Conservation (phyloP, 2,888 invertebrate genomes). For the Diarsia dahlii region DNA sequence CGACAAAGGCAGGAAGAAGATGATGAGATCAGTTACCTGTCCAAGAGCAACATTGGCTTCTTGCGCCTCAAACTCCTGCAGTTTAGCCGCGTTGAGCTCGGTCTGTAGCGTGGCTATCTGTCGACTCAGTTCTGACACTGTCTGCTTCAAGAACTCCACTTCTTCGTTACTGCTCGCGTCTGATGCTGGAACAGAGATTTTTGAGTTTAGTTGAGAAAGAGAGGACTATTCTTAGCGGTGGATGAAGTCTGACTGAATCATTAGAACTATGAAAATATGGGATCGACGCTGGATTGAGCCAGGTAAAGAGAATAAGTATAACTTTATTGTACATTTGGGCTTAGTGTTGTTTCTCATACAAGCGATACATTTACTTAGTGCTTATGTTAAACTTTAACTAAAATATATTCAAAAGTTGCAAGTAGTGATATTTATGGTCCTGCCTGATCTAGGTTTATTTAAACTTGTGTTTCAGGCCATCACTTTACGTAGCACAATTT, state of each 20-base stretch:
- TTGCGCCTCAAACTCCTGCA: constrained; percentile 93
- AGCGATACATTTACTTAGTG: no score
- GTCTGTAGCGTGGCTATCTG: constrained; percentile 93
- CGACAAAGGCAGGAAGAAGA: no score
- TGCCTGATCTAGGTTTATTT: no score
- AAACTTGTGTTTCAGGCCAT: no score
- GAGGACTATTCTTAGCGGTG: background rate
- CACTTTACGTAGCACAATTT: no score
- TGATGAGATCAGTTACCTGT: constrained; percentile 82
- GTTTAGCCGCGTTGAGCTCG: constrained; percentile 91
- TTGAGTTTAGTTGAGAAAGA: background rate
- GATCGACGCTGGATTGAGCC: no score
- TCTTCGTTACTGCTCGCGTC: constrained; percentile 91
- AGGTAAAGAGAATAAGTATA: no score
- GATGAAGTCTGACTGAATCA: background rate
- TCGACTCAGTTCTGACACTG: constrained; percentile 92
- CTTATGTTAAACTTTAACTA: no score
- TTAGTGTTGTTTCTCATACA: no score
- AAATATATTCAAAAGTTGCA: no score
- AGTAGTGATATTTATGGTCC: no score
- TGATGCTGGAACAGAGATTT: constrained; percentile 76
- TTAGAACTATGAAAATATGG: background rate
- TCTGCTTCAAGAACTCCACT: constrained; percentile 93
- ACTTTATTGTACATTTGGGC: no score
- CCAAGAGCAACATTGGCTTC: constrained; percentile 91